These are phyloP conservation scores for Petroica traversi DNA, from an alignment of 2,113 vertebrate genomes.

Conservation along the genomic window DNA sequence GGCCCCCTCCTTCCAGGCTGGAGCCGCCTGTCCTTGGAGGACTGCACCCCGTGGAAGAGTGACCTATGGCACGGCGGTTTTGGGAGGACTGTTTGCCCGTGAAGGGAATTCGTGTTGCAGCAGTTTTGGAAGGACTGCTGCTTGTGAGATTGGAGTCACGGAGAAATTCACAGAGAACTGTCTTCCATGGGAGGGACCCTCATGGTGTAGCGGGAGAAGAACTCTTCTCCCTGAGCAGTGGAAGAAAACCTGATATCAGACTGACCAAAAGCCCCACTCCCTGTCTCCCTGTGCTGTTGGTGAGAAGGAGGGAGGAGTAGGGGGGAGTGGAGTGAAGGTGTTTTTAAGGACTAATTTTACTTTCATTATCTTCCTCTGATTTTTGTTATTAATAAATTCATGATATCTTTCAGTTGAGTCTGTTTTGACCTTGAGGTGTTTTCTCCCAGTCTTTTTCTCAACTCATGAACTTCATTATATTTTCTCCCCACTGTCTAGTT, in stretches of 20 bases:
- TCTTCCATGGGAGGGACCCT: fast-evolving
- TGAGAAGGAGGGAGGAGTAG: fast-evolving
- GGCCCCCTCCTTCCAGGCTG: too few relatives aligned
- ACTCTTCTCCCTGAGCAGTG: background rate
- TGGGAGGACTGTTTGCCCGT: fast-evolving
- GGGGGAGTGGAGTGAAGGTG: fast-evolving
- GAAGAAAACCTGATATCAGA: background rate
- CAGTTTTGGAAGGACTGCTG: background rate
- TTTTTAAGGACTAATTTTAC: background rate
- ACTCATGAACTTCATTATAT: background rate
- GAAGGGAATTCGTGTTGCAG: fast-evolving
- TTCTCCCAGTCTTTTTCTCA: background rate
- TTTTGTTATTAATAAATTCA: background rate
- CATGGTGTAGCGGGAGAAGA: too few relatives aligned
- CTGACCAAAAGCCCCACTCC: background rate
- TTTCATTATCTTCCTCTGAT: background rate
- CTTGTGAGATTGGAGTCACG: background rate
- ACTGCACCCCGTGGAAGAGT: fast-evolving
- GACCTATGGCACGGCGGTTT: fast-evolving
- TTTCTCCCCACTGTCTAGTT: background rate
- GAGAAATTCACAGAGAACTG: background rate
- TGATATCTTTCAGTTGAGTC: fast-evolving
- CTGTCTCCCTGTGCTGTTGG: fast-evolving
- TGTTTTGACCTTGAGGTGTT: background rate
- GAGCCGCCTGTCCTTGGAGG: background rate